A percentile compares a stretch with the other conserved stretches of the same genome.
phyloP scores from a whole-genome alignment of 2,113 vertebrate species.

The Raja brachyura region DNA sequence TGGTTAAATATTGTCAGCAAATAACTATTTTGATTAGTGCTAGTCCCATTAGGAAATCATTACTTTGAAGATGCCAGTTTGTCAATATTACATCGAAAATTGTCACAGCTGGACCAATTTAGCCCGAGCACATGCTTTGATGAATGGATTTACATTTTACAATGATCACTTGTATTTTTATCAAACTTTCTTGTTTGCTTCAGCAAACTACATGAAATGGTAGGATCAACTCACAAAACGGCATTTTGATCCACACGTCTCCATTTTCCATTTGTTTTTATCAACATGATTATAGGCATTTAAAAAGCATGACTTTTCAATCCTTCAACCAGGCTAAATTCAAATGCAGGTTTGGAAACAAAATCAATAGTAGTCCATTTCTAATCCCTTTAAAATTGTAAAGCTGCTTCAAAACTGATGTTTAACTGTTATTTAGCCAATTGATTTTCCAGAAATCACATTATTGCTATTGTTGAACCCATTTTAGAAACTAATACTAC shows the following conservation, averaged over 20 bases:
- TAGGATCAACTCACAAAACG: neutral
- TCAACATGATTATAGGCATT: neutral
- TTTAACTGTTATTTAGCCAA: too few relatives aligned
- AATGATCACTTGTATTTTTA: neutral
- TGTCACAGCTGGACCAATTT: too few relatives aligned
- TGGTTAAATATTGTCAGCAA: too few relatives aligned
- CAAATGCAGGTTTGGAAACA: neutral
- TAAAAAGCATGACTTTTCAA: neutral
- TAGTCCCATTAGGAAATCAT: too few relatives aligned
- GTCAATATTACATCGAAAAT: too few relatives aligned
- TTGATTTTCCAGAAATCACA: neutral
- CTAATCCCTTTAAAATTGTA: neutral
- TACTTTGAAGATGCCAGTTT: too few relatives aligned
- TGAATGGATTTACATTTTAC: neutral
- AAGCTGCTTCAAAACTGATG: neutral
- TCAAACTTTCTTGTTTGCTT: neutral
- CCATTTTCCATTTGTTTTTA: neutral
- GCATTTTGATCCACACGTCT: neutral
- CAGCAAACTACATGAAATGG: neutral
- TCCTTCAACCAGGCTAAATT: neutral
- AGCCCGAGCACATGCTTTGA: neutral
- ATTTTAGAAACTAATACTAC: neutral
- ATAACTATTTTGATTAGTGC: too few relatives aligned
- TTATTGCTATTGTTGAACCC: neutral
- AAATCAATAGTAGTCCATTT: neutral